Percentiles rank a stretch among this genome's conserved stretches.
Conservation (phyloP, 2,888 invertebrate species). For the Criorhina ranunculi region DNA sequence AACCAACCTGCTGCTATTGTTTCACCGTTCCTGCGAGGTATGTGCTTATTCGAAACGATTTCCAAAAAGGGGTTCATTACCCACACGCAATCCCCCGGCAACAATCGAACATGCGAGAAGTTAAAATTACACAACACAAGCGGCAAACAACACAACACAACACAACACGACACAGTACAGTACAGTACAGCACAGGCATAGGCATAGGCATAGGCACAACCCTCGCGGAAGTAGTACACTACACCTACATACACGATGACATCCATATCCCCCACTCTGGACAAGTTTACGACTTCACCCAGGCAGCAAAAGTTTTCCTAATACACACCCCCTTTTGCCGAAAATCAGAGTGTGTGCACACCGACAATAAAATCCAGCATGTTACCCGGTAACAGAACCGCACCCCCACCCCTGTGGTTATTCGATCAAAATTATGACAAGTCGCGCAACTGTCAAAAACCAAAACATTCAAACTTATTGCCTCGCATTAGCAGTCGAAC, state of each 20-base stretch:
- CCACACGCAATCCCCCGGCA: slow-evolving; percentile 72
- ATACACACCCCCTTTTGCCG: slow-evolving; percentile 41
- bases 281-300: slow-evolving; percentile 67
- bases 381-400: slow-evolving; percentile 72
- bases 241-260: slow-evolving; percentile 69
- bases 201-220: no score
- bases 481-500: slow-evolving; percentile 54
- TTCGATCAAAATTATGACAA: slow-evolving; percentile 77
- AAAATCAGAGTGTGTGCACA: slow-evolving; percentile 75
- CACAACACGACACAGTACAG: slow-evolving; percentile 12
- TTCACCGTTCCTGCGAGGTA: slow-evolving; percentile 68
- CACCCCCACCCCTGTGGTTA: slow-evolving; percentile 63
- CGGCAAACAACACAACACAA: slow-evolving; percentile 23
- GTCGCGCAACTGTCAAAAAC: slow-evolving; percentile 77
- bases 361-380: slow-evolving; percentile 76
- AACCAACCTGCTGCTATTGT: slow-evolving; percentile 76
- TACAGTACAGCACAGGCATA: no score
- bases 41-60: slow-evolving; percentile 76
- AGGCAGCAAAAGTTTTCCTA: slow-evolving; percentile 69
- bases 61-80: slow-evolving; percentile 76
- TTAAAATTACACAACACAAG: slow-evolving; percentile 74
- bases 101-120: slow-evolving; percentile 77
- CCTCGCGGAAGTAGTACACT: slow-evolving; percentile 68
- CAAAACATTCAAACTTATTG: slow-evolving; percentile 75
- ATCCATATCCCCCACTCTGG: slow-evolving; percentile 64